Evolutionary conservation across 2,113 vertebrate genomes (phyloP).

Genomic region (Sceloporus tristichus): DNA sequence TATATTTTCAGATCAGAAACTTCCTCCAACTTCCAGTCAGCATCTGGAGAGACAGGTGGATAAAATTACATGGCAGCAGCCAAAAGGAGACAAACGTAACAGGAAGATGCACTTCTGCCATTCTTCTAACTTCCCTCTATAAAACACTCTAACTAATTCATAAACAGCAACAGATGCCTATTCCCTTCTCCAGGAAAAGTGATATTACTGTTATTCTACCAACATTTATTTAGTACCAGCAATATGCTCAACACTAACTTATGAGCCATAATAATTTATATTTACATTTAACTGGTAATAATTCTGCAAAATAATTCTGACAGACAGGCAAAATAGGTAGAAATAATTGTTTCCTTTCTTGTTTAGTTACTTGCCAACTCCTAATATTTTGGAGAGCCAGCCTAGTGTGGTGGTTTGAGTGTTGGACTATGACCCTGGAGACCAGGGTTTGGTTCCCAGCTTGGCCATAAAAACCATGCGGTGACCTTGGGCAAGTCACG

Average conservation of each 20-base stretch:
- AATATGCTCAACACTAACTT: neutral
- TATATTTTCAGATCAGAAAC: constrained; percentile 52
- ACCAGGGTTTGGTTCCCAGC: too few species aligned
- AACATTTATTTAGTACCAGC: neutral
- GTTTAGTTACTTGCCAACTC: neutral
- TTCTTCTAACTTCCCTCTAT: constrained; percentile 5
- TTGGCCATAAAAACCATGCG: too few species aligned
- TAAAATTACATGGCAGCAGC: constrained; percentile 66
- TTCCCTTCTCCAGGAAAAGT: neutral
- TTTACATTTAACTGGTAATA: neutral
- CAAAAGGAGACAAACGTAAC: constrained; percentile 37
- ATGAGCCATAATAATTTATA: neutral
- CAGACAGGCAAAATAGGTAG: neutral
- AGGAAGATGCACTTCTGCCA: neutral
- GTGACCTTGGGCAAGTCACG: too few species aligned
- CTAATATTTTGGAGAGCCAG: too few species aligned
- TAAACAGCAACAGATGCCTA: constrained; percentile 28
- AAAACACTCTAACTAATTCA: constrained; percentile 38
- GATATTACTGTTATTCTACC: neutral
- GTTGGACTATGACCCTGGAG: too few species aligned
- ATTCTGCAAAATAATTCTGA: neutral
- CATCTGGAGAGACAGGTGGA: constrained; percentile 52
- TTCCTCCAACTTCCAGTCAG: constrained; percentile 63
- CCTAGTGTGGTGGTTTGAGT: too few species aligned
- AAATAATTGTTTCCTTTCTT: neutral